Percentiles rank a stretch among this genome's conserved stretches.
phyloP scores from a whole-genome alignment of 2,797 vertebrate genomes.

The Capromys pilorides region DNA sequence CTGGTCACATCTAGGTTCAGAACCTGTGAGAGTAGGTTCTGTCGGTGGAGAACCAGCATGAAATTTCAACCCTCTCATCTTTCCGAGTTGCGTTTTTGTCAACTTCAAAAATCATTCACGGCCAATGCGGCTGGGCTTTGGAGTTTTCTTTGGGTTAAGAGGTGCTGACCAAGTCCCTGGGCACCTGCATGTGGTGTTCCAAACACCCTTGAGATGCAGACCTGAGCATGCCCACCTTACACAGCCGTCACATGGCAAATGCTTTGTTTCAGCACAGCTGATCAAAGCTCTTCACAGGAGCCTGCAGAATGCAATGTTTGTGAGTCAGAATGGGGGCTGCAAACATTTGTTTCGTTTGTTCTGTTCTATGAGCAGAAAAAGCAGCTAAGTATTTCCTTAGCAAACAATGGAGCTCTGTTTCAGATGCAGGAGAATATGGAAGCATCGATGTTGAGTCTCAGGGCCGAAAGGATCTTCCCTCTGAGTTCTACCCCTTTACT shows the following conservation, averaged over 20 bases:
- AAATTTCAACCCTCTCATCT: too few species aligned
- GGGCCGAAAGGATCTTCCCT: not conserved
- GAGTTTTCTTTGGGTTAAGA: not conserved
- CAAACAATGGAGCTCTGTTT: not conserved
- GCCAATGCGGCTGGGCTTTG: not conserved
- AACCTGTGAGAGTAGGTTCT: not conserved
- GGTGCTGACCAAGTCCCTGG: fast-evolving
- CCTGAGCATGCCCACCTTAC: fast-evolving
- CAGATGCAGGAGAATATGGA: not conserved
- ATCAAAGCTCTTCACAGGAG: not conserved
- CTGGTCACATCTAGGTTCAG: fast-evolving
- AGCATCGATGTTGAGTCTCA: not conserved
- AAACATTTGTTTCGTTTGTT: not conserved
- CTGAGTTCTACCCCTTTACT: not conserved
- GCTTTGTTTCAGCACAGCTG: not conserved
- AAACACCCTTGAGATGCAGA: fast-evolving
- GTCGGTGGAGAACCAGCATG: fast-evolving
- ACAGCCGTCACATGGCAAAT: fast-evolving
- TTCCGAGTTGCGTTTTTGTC: fast-evolving
- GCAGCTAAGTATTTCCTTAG: not conserved
- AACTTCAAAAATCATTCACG: not conserved
- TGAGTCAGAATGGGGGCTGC: not conserved
- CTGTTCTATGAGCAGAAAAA: not conserved
- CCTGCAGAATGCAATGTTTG: not conserved
- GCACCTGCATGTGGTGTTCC: fast-evolving